These are phyloP conservation scores for Erithacus rubecula DNA, from an alignment of 2,797 vertebrate genomes.

Conservation along the genomic window DNA sequence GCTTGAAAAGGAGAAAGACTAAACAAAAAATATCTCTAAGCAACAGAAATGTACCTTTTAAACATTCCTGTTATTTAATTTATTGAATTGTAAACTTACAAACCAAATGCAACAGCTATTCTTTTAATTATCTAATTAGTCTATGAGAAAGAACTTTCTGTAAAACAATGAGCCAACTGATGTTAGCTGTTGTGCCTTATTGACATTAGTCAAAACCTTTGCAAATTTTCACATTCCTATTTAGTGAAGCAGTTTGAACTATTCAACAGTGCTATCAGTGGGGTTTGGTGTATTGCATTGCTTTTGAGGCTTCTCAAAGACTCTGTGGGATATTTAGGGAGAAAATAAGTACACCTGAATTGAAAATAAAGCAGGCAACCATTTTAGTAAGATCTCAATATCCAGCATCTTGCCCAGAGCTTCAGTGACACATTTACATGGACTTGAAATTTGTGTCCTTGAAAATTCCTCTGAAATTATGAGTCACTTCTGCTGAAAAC, in stretches of 20 bases:
- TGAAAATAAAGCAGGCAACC: background rate
- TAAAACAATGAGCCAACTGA: background rate
- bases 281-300: background rate
- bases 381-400: background rate
- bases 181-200: background rate
- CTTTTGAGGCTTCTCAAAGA: background rate
- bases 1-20: background rate
- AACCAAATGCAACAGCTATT: fast-evolving
- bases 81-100: background rate
- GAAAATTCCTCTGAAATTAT: background rate
- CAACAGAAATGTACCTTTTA: background rate
- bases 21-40: background rate
- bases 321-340: background rate
- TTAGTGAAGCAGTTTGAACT: background rate
- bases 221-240: background rate
- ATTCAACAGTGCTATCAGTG: background rate
- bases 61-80: background rate
- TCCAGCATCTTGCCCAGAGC: background rate
- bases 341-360: background rate
- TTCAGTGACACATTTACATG: background rate
- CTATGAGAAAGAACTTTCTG: background rate
- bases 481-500: background rate
- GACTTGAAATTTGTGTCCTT: background rate
- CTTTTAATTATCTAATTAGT: background rate
- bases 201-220: background rate